These are phyloP conservation scores for Lophura nycthemera DNA, from an alignment of 2,113 vertebrate genomes.

Conservation along the genomic window DNA sequence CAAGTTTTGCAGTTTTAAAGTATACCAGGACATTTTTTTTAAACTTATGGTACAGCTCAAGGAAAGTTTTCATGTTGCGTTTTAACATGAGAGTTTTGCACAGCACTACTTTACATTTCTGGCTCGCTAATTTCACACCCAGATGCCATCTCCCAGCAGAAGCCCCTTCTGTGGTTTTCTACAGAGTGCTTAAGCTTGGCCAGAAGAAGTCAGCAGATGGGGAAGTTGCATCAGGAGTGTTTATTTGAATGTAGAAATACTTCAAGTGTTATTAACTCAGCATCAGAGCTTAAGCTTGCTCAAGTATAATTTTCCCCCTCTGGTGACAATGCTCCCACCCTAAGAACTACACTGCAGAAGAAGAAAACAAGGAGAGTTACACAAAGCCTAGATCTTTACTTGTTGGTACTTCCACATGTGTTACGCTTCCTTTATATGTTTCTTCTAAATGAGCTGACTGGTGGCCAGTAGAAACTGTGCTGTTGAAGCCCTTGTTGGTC, in stretches of 20 bases:
- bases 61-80: not conserved
- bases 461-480: not conserved
- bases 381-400: not conserved
- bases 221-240: not conserved
- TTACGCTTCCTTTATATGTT: not conserved
- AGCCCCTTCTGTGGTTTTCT: not conserved
- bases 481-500: not conserved
- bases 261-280: not conserved
- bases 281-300: not conserved
- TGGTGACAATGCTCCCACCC: not conserved
- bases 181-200: not conserved
- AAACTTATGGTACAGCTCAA: not conserved
- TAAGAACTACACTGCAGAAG: not conserved
- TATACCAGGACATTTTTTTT: not conserved
- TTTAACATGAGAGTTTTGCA: not conserved
- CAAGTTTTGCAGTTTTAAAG: not conserved
- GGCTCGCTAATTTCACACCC: not conserved
- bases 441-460: not conserved
- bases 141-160: not conserved
- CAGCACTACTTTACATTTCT: not conserved
- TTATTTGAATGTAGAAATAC: not conserved
- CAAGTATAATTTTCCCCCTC: not conserved
- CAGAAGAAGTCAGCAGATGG: not conserved
- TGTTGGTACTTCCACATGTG: not conserved
- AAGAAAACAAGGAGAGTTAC: not conserved